These are phyloP conservation scores for Amphilophus citrinellus DNA, from an alignment of 2,113 vertebrate species.

Conservation along the genomic window DNA sequence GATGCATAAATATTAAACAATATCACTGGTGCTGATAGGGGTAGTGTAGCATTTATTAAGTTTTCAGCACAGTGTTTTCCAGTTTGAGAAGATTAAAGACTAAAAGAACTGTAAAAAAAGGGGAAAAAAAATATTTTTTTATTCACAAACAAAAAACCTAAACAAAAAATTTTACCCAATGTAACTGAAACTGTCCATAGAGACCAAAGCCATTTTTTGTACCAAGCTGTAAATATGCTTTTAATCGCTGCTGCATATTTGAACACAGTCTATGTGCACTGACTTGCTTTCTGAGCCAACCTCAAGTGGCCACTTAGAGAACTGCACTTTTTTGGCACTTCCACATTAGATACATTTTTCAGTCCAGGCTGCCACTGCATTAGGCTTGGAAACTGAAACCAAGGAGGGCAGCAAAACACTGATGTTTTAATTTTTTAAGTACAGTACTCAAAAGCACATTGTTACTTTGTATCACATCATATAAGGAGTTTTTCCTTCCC, in stretches of 20 bases:
- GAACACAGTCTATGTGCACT: neutral
- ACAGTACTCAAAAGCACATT: neutral
- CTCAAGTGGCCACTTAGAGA: neutral
- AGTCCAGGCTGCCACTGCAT: no score
- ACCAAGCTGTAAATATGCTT: no score
- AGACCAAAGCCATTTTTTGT: neutral
- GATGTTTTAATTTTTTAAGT: neutral
- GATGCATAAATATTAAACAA: neutral
- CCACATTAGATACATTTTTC: neutral
- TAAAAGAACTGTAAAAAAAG: neutral
- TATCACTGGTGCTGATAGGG: neutral
- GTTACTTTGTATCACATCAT: neutral
- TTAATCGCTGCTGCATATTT: neutral
- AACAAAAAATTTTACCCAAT: no score
- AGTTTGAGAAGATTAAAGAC: neutral
- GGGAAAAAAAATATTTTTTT: neutral
- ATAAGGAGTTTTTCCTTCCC: no score
- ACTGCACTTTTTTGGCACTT: neutral
- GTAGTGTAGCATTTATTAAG: neutral
- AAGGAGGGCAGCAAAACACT: neutral
- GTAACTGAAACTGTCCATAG: neutral
- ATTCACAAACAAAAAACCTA: no score
- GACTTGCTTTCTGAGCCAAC: neutral
- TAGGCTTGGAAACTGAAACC: neutral
- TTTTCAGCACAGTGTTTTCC: neutral